Evolutionary conservation across 2,888 invertebrate species (phyloP).

Genomic region (Pandemis heparana): DNA sequence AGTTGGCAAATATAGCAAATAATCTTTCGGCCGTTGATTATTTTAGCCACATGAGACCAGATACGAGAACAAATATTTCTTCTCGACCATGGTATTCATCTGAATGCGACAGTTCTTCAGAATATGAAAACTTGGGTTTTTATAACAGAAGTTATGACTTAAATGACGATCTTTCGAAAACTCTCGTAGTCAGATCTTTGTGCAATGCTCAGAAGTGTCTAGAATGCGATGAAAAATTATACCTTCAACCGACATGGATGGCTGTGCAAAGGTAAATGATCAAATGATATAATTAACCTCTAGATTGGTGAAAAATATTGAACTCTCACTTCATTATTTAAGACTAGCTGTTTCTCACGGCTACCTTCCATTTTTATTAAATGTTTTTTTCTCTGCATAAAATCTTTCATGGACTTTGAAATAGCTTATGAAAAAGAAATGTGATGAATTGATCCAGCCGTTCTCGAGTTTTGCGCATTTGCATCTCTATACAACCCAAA

Average conservation of each 20-base stretch:
- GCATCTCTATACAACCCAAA: no score
- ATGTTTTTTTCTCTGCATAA: no score
- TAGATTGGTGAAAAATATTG: not conserved
- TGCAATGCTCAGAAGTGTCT: constrained; percentile 55
- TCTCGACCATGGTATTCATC: constrained; percentile 66
- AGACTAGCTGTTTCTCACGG: no score
- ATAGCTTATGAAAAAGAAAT: no score
- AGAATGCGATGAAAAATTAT: constrained; percentile 51
- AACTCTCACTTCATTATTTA: no score
- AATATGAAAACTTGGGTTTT: constrained; percentile 63
- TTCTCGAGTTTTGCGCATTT: no score
- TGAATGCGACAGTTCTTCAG: constrained; percentile 71
- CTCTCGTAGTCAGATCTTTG: constrained; percentile 58
- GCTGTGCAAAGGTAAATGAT: constrained; percentile 62
- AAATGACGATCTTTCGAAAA: constrained; percentile 62
- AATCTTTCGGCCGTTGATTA: constrained; percentile 74
- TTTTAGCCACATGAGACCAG: constrained; percentile 49
- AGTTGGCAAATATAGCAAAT: constrained; percentile 65
- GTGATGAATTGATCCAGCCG: no score
- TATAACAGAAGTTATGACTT: constrained; percentile 59
- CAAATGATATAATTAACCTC: not conserved
- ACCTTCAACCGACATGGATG: constrained; percentile 63
- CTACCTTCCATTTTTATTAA: no score
- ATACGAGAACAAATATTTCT: constrained; percentile 53
- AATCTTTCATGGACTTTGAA: no score